Evolutionary conservation across 2,888 invertebrate genomes (phyloP), one percentile per base, ranked within the genome.

Genomic region (Aspidapion aeneum): DNA sequence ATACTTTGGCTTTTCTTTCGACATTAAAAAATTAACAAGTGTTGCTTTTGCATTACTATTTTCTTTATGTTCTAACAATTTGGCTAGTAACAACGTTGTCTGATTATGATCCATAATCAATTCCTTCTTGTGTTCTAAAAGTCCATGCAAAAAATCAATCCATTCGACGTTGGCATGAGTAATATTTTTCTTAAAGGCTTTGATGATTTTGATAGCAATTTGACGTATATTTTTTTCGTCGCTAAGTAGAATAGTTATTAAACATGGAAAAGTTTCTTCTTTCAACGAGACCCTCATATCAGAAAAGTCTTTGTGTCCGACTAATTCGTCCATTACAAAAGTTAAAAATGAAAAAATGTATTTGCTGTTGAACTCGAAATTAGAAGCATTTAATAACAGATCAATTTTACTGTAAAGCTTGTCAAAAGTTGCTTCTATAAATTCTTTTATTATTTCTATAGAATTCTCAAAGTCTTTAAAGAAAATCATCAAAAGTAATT

Each of bases 21-120:
- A 7, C 12, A 3, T 35, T 35, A 35, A 3, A 35, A 35, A 3
- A 3, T 35, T 35, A 12, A 35, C 5, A 35, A 35, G 35, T 35
- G 35, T 35, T 7, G 3, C 12, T 35, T 7, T 35, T 7, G 12
- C 5, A 35, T 35, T 12, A 35, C 35, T 35, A 7, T 35, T 12
- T 12, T 35, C 5, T 3, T 35, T 12, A 35, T 35, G 3, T 35
- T 35, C 5, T 9, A 52, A n/a, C n/a, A 52, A 19, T 52, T 52
- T 52, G 5, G 18, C 5, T 9, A 52, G 7, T 5, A 52, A 5
- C 3, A 52, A 9, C 5, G 52, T 17, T 19, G 52, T 52, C 74
- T 91, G 91, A 66, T 89, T 86, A 49, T 84, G 78, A 71, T 92
- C 91, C 66, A 89, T 75, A 21, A 83, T 68, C 51, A 92, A 80